Evolutionary conservation across 2,113 vertebrate species (phyloP).

Genomic region (Neodon shergylaensis): DNA sequence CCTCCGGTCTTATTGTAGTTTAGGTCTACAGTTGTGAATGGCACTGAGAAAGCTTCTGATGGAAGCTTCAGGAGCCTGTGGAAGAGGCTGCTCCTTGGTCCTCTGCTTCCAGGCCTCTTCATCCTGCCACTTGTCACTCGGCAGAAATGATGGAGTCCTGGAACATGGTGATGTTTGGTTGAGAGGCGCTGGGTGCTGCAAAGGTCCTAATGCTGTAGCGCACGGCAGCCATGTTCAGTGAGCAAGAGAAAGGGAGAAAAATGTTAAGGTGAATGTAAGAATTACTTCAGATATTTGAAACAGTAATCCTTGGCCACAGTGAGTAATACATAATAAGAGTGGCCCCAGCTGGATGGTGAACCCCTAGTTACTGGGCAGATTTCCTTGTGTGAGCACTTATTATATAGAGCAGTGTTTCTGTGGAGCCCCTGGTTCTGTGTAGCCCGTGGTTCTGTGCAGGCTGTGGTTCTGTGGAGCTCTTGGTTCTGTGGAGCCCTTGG

Average conservation of each 20-base stretch:
- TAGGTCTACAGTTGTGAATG: neutral
- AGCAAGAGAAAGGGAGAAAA: neutral
- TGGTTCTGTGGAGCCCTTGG: no score
- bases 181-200: neutral
- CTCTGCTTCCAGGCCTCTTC: neutral
- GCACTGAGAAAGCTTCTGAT: neutral
- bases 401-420: neutral
- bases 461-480: no score
- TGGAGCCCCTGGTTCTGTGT: no score
- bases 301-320: neutral
- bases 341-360: no score
- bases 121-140: neutral
- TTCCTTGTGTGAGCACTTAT: neutral
- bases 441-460: no score
- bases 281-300: neutral
- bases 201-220: neutral
- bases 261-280: neutral
- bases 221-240: neutral
- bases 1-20: neutral
- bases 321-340: neutral
- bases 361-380: neutral
- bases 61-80: neutral
- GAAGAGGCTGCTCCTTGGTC: neutral
- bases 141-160: neutral
- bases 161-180: neutral